Percentiles rank a stretch among this genome's conserved stretches.
Conservation (phyloP, 35 echinoderm and acorn worm genomes). For the Patiria miniata region DNA sequence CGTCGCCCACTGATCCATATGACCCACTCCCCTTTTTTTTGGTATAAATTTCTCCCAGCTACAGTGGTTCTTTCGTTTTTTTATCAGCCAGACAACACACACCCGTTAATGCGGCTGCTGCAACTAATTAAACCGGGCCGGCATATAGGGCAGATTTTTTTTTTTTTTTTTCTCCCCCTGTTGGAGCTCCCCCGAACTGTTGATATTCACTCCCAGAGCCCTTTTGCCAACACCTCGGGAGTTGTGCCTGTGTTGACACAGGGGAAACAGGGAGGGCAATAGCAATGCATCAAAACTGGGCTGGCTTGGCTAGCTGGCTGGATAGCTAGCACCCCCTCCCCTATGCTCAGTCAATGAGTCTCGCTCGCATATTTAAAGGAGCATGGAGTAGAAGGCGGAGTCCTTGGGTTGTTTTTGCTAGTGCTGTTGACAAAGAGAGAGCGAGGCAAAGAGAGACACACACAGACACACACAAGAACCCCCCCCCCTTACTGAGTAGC, state of each 20-base stretch:
- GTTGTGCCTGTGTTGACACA: slow-evolving; percentile 18
- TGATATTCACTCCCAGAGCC: slow-evolving; percentile 8
- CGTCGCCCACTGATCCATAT: neutral
- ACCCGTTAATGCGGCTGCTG: slow-evolving; percentile 5
- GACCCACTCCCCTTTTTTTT: slow-evolving; percentile 1
- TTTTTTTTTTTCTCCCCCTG: no score
- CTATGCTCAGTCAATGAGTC: slow-evolving; percentile 14
- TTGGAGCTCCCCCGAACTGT: neutral
- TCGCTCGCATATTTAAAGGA: slow-evolving; percentile 4
- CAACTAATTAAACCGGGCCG: slow-evolving; percentile 14
- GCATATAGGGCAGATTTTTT: no score
- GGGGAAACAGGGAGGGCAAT: neutral
- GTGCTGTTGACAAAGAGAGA: neutral
- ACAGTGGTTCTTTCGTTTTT: no score
- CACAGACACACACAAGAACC: no score
- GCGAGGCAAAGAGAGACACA: no score
- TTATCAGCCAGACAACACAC: slow-evolving; percentile 20
- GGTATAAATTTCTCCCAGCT: no score
- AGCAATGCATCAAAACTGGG: slow-evolving; percentile 7
- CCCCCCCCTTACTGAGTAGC: neutral
- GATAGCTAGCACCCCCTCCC: neutral
- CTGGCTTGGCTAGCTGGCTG: no score
- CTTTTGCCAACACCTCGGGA: neutral
- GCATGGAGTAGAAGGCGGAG: neutral
- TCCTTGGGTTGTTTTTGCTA: slow-evolving; percentile 19